phyloP scores from a whole-genome alignment of 2,797 vertebrate genomes.

The Antrozous pallidus region DNA sequence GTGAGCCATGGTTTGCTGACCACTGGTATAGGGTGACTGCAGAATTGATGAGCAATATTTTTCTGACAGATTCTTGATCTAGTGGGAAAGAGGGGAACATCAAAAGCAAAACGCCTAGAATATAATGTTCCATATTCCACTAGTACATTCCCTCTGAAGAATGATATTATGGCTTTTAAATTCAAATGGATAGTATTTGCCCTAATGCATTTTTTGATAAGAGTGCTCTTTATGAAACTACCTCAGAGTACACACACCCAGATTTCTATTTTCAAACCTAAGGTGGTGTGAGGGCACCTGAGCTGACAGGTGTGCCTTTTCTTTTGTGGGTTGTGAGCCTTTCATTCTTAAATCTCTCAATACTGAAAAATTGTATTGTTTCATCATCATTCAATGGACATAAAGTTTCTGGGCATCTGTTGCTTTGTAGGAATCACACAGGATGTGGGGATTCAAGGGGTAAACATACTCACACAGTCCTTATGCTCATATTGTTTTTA shows the following conservation, averaged over 20 bases:
- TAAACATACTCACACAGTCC: background rate
- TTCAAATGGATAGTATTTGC: background rate
- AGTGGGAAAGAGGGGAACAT: background rate
- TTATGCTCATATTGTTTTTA: background rate
- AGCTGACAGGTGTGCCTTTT: background rate
- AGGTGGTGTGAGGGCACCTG: background rate
- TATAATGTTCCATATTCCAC: background rate
- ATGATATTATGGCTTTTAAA: background rate
- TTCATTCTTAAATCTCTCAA: background rate
- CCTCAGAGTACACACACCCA: background rate
- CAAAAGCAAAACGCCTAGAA: background rate
- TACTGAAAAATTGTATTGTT: background rate
- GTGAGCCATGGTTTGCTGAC: no score
- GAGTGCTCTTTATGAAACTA: background rate
- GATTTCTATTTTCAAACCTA: background rate
- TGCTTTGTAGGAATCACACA: background rate
- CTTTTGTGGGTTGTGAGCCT: background rate
- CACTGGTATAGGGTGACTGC: fast-evolving
- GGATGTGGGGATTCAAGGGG: background rate
- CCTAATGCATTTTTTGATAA: background rate
- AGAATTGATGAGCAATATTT: background rate
- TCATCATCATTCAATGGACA: background rate
- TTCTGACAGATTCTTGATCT: background rate
- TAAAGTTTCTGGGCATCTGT: background rate
- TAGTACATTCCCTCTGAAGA: background rate